Evolutionary conservation across 2,797 vertebrate genomes (phyloP), one percentile per base, ranked within the genome.

Genomic region (Myotis myotis): DNA sequence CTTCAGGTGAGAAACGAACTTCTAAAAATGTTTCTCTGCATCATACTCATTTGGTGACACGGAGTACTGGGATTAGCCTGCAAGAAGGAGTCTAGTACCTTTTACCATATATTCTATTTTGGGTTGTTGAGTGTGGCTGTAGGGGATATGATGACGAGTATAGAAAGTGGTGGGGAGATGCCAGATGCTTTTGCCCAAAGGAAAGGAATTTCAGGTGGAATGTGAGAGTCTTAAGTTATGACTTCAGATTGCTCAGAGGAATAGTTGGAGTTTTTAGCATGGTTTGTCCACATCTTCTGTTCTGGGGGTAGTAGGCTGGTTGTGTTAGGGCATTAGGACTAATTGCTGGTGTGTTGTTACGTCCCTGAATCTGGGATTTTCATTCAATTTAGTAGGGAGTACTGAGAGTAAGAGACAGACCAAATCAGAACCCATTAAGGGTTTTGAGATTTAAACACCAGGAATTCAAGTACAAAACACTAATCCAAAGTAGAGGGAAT

Each of bases 291-390:
- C 76, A 36, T 84, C 33, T 91, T 10, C 51, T 44, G 3, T 75
- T 13, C 13, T 57, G 28, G 72, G 41, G 23, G 5, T 68, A 57
- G 36, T 84, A 74, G 76, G 19, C 11, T 76, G 30, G 28, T 33
- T 66, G 49, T 53, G 19, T 9, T 30, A 62, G 82, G 72, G 33
- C 33, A 28, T 79, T 33, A n/a, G 33, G 38, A 72, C 28, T 62
- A 13, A 13, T 64, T 70, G n/a, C 33, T 90, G 25, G 22, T 78
- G 5, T 78, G 0, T 41, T 91, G 38, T 74, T 86, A 74, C 75
- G 22, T 88, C 84, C 53, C 78, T 90, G 44, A 96, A 49, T 87
- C 47, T 91, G 41, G 64, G 49, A 72, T 72, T 85, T 82, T 28
- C 47, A 55, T 86, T 51, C 23, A 87, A 5, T 15, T 74, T 70